phyloP scores from a whole-genome alignment of 2,888 invertebrate species.

The Craniophora ligustri region DNA sequence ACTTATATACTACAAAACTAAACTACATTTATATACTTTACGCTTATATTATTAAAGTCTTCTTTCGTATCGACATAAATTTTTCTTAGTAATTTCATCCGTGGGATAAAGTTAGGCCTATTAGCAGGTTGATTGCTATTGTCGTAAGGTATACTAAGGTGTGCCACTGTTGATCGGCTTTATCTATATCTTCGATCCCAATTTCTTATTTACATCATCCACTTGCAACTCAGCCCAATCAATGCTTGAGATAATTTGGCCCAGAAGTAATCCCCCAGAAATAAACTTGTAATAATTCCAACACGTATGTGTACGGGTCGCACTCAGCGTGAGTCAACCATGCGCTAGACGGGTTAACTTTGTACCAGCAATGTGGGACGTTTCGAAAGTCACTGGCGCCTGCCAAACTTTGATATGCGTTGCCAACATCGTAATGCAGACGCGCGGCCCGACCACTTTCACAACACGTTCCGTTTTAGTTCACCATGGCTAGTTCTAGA shows the following conservation, averaged over 20 bases:
- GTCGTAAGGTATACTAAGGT: no score
- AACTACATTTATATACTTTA: no score
- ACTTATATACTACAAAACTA: not conserved
- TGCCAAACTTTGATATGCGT: conserved; percentile 78
- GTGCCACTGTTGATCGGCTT: no score
- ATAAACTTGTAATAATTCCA: conserved; percentile 41
- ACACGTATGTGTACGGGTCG: conserved; percentile 16
- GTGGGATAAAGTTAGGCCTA: no score
- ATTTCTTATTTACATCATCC: not conserved
- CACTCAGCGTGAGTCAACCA: conserved; percentile 60
- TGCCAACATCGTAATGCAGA: conserved; percentile 70
- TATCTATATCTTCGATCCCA: no score
- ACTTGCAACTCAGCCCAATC: conserved; percentile 12
- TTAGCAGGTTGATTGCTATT: no score
- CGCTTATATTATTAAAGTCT: no score
- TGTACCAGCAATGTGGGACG: conserved; percentile 66
- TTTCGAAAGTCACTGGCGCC: conserved; percentile 77
- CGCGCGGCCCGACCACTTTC: conserved; percentile 66
- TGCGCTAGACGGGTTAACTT: conserved; percentile 64
- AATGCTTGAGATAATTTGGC: conserved; percentile 21
- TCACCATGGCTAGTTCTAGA: conserved; percentile 47
- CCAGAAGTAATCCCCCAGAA: conserved; percentile 15
- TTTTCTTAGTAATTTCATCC: no score
- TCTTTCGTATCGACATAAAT: no score
- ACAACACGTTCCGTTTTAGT: conserved; percentile 63